These are phyloP conservation scores for Mionectes macconnelli DNA, from an alignment of 2,113 vertebrate species.

Conservation along the genomic window DNA sequence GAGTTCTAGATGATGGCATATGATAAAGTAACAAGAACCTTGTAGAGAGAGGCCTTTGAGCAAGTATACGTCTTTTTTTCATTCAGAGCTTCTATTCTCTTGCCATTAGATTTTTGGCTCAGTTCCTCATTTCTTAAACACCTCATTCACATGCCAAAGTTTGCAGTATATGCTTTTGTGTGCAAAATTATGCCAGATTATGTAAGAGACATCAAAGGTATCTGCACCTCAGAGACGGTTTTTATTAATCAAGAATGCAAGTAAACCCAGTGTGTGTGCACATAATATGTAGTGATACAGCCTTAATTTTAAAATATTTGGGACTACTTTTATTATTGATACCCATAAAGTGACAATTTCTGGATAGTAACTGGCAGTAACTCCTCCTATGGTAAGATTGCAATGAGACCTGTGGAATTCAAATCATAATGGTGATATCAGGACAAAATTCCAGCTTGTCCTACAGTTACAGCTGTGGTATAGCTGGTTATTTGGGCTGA, in stretches of 20 bases:
- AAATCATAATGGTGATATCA: neutral
- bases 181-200: neutral
- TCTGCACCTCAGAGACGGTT: neutral
- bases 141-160: neutral
- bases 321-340: neutral
- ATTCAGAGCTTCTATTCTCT: neutral
- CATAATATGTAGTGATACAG: neutral
- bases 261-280: neutral
- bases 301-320: neutral
- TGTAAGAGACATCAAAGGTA: neutral
- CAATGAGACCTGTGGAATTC: neutral
- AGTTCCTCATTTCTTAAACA: neutral
- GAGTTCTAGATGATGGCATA: neutral
- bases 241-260: constrained; percentile 2
- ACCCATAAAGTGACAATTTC: neutral
- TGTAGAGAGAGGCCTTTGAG: neutral
- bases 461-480: neutral
- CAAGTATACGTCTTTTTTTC: neutral
- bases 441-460: neutral
- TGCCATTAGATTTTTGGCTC: neutral
- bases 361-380: neutral
- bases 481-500: neutral
- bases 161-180: neutral
- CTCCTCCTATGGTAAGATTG: neutral
- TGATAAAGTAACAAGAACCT: neutral